Base-by-base conservation (phyloP, 2,113 vertebrate species). In the Axis porcinus region DNA sequence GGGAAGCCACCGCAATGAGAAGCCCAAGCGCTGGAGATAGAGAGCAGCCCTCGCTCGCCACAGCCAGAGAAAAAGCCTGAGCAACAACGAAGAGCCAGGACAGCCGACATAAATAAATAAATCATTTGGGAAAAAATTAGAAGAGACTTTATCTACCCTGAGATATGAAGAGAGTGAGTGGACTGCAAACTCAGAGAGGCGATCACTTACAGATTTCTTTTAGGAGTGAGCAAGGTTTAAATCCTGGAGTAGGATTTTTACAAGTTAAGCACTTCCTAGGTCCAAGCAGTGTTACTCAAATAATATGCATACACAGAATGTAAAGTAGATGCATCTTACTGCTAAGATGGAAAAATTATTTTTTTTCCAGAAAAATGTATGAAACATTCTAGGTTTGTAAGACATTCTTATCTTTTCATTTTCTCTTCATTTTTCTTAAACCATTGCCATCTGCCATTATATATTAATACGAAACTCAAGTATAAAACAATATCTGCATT, bases 261-360 rank as follows among this genome's bases (percentile, higher is more conserved):
- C 21, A 94, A 89, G 47, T 67, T 55, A 78, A 86, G 47, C 33
- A 62, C 78, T 92, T 97, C 25, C 10, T 96, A 64, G 43, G 36
- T 87, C 33, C 36, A 97, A 70, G 33, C 17, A 57, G 11, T 50
- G 16, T 52, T 94, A 87, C 82, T 87, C 27, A 95, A 95, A 33
- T 62, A 50, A 50, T 78, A 82, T 57, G 7, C 16, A 9, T 62
- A 40, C 7, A 27, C 13, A 86, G 2, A 47, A 79, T 36, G 3
- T n/a, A 95, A 86, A 11, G 21, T 62, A 67, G 27, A 36, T 52
- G 43, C 23, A 60, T 86, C n/a, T 40, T 47, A 43, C 28, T 19
- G 30, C 25, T 94, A 58, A 74, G 10, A 58, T 86, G 28, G 7
- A 91, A 96, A 96, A 96, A 57, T 43, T 5, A 25, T 12, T 11